Evolutionary conservation across 2,888 invertebrate species (phyloP).

Genomic region (Beris chalybata): DNA sequence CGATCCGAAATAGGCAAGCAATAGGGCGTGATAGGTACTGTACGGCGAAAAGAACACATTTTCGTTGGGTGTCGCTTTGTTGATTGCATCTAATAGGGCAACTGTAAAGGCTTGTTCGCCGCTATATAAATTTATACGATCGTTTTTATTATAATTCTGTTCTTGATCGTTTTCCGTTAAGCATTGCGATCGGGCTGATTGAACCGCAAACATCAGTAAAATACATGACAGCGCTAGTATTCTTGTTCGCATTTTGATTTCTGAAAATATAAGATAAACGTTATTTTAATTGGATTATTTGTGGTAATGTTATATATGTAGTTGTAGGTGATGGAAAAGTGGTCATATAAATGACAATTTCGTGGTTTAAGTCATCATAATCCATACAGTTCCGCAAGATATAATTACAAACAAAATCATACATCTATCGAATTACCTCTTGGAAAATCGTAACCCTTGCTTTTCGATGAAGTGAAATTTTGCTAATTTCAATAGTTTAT

Average conservation of each 20-base stretch:
- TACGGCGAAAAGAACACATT: conserved; percentile 89
- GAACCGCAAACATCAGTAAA: conserved; percentile 2
- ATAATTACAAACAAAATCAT: too few relatives aligned
- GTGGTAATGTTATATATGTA: too few relatives aligned
- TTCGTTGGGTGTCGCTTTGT: conserved; percentile 65
- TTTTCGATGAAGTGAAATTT: too few relatives aligned
- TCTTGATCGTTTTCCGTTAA: conserved; percentile 30
- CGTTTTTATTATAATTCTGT: conserved; percentile 20
- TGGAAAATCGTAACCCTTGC: too few relatives aligned
- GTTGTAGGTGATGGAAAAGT: too few relatives aligned
- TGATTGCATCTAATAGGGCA: conserved; percentile 68
- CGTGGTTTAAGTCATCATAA: too few relatives aligned
- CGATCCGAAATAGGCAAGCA: conserved; percentile 78
- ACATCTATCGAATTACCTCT: too few relatives aligned
- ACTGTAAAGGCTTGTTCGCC: conserved; percentile 72
- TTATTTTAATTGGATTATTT: too few relatives aligned
- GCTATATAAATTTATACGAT: conserved; percentile 56
- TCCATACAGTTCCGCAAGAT: too few relatives aligned
- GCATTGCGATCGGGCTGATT: conserved; percentile 24
- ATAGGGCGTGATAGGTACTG: conserved; percentile 78
- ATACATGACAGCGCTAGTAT: not conserved
- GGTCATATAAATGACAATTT: too few relatives aligned
- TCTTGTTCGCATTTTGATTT: conserved; percentile 18
- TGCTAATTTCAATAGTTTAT: too few relatives aligned
- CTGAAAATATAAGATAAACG: not conserved